Evolutionary conservation across 2,113 vertebrate species (phyloP).

Genomic region (Nipponia nippon): DNA sequence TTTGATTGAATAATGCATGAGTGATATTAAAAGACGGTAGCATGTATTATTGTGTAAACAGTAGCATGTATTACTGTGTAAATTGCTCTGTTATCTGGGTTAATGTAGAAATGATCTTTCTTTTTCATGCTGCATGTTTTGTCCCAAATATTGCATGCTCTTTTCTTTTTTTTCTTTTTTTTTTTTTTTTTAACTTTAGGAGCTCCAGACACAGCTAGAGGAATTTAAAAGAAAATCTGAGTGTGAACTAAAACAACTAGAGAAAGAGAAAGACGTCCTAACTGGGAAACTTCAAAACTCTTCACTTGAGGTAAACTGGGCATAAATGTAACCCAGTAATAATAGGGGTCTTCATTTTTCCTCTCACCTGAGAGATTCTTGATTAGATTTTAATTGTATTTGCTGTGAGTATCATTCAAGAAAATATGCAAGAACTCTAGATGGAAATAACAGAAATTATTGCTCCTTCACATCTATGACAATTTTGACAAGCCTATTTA

Average conservation of each 20-base stretch:
- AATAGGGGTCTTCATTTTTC: background rate
- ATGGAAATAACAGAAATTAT: background rate
- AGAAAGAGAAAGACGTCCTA: slow-evolving; percentile 82
- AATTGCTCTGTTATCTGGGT: background rate
- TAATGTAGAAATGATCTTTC: background rate
- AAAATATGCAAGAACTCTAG: background rate
- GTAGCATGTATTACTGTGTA: background rate
- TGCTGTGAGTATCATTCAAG: background rate
- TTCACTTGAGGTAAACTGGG: slow-evolving; percentile 77
- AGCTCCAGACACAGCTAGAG: slow-evolving; percentile 76
- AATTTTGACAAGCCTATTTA: background rate
- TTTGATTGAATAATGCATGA: background rate
- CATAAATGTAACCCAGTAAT: background rate
- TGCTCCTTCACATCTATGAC: background rate
- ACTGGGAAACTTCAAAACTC: slow-evolving; percentile 79
- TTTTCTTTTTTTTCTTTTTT: background rate
- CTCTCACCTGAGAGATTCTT: background rate
- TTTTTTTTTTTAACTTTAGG: background rate
- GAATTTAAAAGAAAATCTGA: slow-evolving; percentile 81
- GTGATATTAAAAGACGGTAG: background rate
- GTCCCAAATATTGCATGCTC: background rate
- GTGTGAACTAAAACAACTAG: slow-evolving; percentile 74
- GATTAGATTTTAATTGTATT: background rate
- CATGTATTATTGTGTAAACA: background rate
- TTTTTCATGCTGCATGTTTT: background rate